These are phyloP conservation scores for Simalia tracyae DNA, from an alignment of 2,797 vertebrate species.

Conservation along the genomic window DNA sequence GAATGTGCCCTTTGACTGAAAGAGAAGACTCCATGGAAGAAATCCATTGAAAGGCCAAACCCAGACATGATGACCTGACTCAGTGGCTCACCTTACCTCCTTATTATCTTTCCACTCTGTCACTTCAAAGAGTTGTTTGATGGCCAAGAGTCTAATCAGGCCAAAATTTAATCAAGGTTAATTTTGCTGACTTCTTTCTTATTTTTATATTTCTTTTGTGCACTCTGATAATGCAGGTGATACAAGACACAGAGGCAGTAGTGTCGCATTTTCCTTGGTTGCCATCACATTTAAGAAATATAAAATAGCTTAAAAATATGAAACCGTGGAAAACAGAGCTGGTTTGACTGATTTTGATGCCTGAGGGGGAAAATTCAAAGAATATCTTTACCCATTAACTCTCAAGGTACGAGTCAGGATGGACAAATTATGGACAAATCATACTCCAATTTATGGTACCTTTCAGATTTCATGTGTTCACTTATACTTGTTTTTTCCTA, in stretches of 20 bases:
- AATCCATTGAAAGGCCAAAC: not conserved
- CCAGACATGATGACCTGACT: conserved; percentile 20
- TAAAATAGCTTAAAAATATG: not conserved
- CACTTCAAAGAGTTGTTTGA: rapidly evolving
- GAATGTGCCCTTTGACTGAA: not conserved
- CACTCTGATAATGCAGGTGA: conserved; percentile 12
- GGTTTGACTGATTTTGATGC: not conserved
- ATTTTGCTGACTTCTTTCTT: not conserved
- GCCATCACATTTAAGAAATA: not conserved
- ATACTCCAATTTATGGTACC: not conserved
- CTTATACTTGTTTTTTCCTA: not conserved
- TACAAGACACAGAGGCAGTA: not conserved
- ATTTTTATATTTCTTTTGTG: not conserved
- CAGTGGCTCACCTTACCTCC: conserved; percentile 17
- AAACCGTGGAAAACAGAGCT: not conserved
- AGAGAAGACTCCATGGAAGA: not conserved
- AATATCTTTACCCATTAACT: not conserved
- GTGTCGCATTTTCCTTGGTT: not conserved
- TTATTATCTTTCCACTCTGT: conserved; percentile 29
- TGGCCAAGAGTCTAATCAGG: conserved; percentile 21
- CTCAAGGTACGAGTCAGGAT: not conserved
- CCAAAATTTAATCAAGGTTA: not conserved
- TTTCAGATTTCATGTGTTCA: not conserved
- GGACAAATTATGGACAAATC: not conserved
- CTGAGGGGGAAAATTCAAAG: not conserved